Base-by-base conservation (phyloP, 2,888 invertebrate species). In the Strigamia maritima region DNA sequence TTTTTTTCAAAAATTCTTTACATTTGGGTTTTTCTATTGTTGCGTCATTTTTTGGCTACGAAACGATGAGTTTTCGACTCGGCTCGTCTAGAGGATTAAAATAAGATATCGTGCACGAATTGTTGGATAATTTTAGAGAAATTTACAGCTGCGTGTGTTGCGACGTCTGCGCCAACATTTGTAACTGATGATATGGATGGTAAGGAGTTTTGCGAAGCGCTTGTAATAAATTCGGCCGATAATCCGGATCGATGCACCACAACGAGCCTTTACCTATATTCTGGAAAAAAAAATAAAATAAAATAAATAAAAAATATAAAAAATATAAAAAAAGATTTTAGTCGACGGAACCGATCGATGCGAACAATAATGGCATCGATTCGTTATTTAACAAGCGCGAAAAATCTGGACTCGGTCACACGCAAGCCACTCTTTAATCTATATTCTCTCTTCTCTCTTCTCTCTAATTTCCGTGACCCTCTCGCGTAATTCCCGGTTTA, bases 181-280 rank as follows among this genome's bases (percentile, higher is more conserved):
- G 86, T 60, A 86, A 83, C 81, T 86, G 86, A 82, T 85, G 85
- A 84, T 93, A 93, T 2, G 86, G 86, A 81, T 86, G 86, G 80
- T 86, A 86, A 0, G 96, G 95, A 40, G 95, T 94, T 81, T 96
- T 92, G 79, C 94, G 92, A 81, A 97, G 89, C 3, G 96, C 95
- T 89, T 97, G 94, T 81, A 94, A 89, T 81, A 94, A 89, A 85
- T 95, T 95, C 79, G 94, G 93, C 81, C 96, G 90, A 86, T 94
- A 96, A 82, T 93, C 93, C 8, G 94, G 94, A 85, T 97, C 97
- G 3, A 97, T 96, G 84, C 95, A 96, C 97, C 97, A 97, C 80
- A 97, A 87, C 0, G 97, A 97, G 74, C 97, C 97, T 87, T 97
- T 97, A 65, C 96, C 97, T 83, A 96, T 90, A 83, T 95, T 95